Evolutionary conservation across 2,113 vertebrate species (phyloP), one percentile per base, ranked within the genome.

Genomic region (Ochotona curzoniae): DNA sequence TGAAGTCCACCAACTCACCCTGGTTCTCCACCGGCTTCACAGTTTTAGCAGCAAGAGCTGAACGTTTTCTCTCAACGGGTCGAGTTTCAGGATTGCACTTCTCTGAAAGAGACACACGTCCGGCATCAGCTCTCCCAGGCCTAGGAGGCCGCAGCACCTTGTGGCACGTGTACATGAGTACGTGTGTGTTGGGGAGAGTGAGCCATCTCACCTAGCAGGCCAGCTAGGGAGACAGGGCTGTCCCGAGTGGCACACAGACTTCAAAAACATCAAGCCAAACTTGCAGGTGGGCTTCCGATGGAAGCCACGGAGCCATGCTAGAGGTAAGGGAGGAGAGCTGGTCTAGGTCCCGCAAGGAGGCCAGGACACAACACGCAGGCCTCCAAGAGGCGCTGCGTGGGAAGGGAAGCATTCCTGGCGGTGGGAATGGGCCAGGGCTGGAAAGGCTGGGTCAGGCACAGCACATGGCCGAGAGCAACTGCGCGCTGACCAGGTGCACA

Each of bases 31-130:
- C 32, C 5, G 80, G 23, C 30, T 47, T 86, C 49, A 17, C 2
- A 30, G 28, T 83, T 79, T 54, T 63, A 7, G 88, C 32, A 69
- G 51, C 61, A 38, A 69, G 2, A 23, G 61, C 74, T 49, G 83
- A 35, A 74, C 74, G 84, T 71, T 83, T 92, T 49, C 35, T 91
- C 44, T 66, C 26, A 11, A 10, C 21, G 30, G 54, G 85, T 70
- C 1, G 35, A 54, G 26, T 28, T 93, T 91, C 81, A 35, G 90
- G 44, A 11, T 49, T 90, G 76, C 98, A 98, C 10, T 93, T 94
- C 61, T 97, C 98, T 97, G 92, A 88, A 91, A 97, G 11, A 85
- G 15, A 96, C 28, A 94, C 47, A 78, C 35, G 9, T 32, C 78
- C 90, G 79, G n/a, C 8, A 47, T 26, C 6, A 51, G 38, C 32